Evolutionary conservation across 1,140 invertebrate species (phyloP).

Genomic region (Archivesica marissinica): DNA sequence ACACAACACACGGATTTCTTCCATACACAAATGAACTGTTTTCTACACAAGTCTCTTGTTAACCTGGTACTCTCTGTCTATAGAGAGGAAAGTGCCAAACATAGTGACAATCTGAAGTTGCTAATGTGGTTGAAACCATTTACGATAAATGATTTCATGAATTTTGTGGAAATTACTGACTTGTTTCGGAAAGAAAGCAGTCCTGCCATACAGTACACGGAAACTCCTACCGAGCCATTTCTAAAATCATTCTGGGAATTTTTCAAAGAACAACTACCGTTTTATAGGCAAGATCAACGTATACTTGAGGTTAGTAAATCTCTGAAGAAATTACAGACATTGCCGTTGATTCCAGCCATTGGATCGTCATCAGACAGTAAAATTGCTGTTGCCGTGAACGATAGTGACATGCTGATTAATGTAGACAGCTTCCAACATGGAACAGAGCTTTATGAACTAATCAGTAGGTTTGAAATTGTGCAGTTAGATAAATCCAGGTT

Average conservation of each 20-base stretch:
- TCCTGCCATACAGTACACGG: too few species aligned
- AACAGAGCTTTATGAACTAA: background rate
- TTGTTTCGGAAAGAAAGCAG: background rate
- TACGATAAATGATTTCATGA: background rate
- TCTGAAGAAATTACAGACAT: background rate
- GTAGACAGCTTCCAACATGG: background rate
- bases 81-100: background rate
- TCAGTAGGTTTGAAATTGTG: background rate
- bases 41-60: background rate
- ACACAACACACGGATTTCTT: conserved; percentile 10
- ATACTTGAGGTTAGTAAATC: background rate
- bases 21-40: background rate
- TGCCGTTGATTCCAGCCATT: background rate
- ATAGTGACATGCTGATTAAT: background rate
- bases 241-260: background rate
- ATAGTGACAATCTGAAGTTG: background rate
- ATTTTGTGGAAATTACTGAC: background rate
- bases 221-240: background rate
- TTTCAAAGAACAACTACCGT: background rate
- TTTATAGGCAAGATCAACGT: background rate
- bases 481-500: background rate
- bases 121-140: background rate
- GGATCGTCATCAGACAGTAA: background rate
- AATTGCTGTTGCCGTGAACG: background rate
- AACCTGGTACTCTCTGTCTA: background rate